Evolutionary conservation across 2,888 invertebrate species (phyloP), one percentile per base, ranked within the genome.

Genomic region (Dicranocentrus wangi): DNA sequence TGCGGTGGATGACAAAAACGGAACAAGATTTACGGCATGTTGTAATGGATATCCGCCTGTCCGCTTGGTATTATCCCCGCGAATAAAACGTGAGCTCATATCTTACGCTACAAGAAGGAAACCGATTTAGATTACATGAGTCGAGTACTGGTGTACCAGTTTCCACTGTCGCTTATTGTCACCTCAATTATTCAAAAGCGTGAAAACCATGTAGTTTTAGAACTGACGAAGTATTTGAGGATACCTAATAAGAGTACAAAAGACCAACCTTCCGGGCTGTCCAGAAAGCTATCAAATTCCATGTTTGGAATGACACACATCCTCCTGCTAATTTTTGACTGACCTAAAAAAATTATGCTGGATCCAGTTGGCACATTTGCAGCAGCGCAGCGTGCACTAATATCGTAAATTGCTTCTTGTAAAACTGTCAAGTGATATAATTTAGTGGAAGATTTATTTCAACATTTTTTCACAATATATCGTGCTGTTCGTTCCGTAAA

Each of bases 401-500:
- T 47, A 55, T 1, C 28, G 51, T 63, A 72, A 71, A 61, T 71
- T 71, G 25, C 13, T 19, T 60, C 42, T 75, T 65, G 65, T 65
- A 51, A 42, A 65, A 27, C 8, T 66, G 75, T 75, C 75, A 75
- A 42, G 53, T 25, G 21, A 42, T 39, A 51, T 65, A 73, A 65
- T 75, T 66, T 58, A 28, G 66, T 43, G 15, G 17, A 47, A 75
- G 75, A 75, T 75, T 66, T 66, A 66, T 66, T 55, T 43, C 43
- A 25, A 8, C 43, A 1, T 66, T 25, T 27, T 28, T 43, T 1
- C 2, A 32, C 28, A 75, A 58, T 58, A 66, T 58, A 60, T 21
- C n/a, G 58, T 8, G 28, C 15, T 17, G 32, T 19, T 66, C 43
- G n/a, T 17, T 25, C 75, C 58, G 42, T 19, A 75, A 23, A 58